Evolutionary conservation across 2,888 invertebrate species (phyloP).

Genomic region (Ophion obscuratus): DNA sequence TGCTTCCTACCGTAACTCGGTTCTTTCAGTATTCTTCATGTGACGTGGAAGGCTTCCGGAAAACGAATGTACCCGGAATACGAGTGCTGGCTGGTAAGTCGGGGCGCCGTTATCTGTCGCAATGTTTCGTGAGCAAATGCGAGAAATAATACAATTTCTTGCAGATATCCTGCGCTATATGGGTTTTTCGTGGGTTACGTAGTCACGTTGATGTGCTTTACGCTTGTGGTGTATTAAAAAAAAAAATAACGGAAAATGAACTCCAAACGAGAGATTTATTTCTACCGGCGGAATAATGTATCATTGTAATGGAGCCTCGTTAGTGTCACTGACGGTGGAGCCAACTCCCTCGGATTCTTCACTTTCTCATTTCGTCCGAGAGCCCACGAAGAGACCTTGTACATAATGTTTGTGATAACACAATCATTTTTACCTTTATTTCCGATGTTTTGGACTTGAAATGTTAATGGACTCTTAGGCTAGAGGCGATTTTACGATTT

Average conservation of each 20-base stretch:
- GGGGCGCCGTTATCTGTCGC: constrained; percentile 47
- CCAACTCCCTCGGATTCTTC: constrained; percentile 47
- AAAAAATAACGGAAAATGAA: constrained; percentile 18
- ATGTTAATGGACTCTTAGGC: neutral
- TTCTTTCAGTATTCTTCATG: constrained; percentile 16
- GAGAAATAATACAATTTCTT: constrained; percentile 50
- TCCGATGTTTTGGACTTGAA: too few species aligned
- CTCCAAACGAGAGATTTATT: constrained; percentile 66
- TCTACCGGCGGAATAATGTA: constrained; percentile 67
- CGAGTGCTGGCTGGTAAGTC: constrained; percentile 33
- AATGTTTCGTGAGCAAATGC: constrained; percentile 34
- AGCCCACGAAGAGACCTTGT: constrained; percentile 20
- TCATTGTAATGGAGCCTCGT: constrained; percentile 68
- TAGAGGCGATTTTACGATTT: neutral
- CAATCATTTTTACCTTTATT: constrained; percentile 48
- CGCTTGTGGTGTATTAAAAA: constrained; percentile 57
- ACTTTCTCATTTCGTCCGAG: constrained; percentile 31
- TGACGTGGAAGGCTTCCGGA: constrained; percentile 51
- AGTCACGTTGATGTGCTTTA: constrained; percentile 34
- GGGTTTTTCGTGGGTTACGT: constrained; percentile 12
- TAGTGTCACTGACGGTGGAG: constrained; percentile 61
- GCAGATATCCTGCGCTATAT: constrained; percentile 33
- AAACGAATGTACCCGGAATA: constrained; percentile 60
- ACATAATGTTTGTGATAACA: constrained; percentile 44
- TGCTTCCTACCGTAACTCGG: constrained; percentile 28